Base-by-base conservation (phyloP, 2,113 vertebrate species). In the Hemibagrus wyckioides region DNA sequence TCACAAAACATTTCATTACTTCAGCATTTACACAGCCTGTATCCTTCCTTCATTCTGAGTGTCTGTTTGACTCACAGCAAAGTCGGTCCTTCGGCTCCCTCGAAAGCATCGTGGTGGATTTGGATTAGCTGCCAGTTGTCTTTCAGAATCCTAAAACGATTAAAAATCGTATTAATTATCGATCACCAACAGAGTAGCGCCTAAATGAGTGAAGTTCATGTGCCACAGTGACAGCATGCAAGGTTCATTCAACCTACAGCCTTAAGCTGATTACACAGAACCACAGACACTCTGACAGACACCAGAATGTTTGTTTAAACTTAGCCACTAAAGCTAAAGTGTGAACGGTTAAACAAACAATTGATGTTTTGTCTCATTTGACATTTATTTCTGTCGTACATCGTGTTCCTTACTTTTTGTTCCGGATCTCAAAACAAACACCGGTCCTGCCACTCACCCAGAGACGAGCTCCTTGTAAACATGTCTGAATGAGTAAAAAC, bases 41-140 rank as follows among this genome's bases (percentile, higher is more conserved):
- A 5, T 23, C 23, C 33, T 25, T 25, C 21, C 30, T 21, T 33
- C 23, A 23, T 39, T 36, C 33, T 13, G 61, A 69, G 25, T 13
- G 33, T 83, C 48, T 36, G 15, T 33, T 56, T 33, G 36, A 97
- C 97, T 97, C 93, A 98, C 97, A 99, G 93, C 76, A 94, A 86
- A 36, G 89, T 95, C 3, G 97, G 97, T 89, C 97, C 97, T 0
- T 84, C 93, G 81, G 97, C 95, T 63, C 97, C 97, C 90, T 90
- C 93, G 90, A 99, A 96, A 81, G 97, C 97, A 10, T 95, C 94
- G 0, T 96, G 93, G 83, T 97, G 95, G 61, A 99, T 97, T 90
- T 92, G 67, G 82, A 91, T 91, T 44, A 99, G 97, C 85, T 94
- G 92, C 80, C 83, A 92, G 77, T 99, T 99, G 92, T 95, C 95